Base-by-base conservation (phyloP, 2,113 vertebrate genomes). In the Leucopsar rothschildi region DNA sequence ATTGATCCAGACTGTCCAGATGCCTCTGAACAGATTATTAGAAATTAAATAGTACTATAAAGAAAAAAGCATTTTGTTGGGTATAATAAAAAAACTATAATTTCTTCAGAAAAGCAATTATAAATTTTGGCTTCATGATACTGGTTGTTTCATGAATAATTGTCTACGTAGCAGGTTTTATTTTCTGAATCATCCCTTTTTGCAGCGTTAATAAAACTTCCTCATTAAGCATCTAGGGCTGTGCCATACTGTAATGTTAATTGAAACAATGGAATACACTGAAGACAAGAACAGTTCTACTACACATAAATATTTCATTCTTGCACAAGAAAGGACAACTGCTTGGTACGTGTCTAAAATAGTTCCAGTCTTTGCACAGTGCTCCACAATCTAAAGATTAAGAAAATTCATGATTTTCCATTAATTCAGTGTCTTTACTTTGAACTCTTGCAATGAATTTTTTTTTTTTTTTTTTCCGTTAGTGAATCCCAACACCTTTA, bases 11-110 rank as follows among this genome's bases (percentile, higher is more conserved):
- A 23, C 22, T 28, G 28, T 25, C 23, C 9, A 88, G 37, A 66
- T n/a, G 9, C 11, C 13, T 45, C 37, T 39, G 33, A 15, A 39
- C 4, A 73, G 20, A 47, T 42, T 64, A 65, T 35, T 47, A 70
- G 61, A 81, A 63, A 35, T n/a, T 65, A 39, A n/a, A 5, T 19
- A 28, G 5, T 11, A 35, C 3, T n/a, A 8, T 24, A 39, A 78
- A 59, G 10, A 72, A 69, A 84, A 72, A 9, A 1, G 0, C 7
- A 21, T 24, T 77, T 59, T 72, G 0, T 35, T 42, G 0, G 3
- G 3, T 68, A 44, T 35, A 59, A 64, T 12, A 72, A 80, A 64
- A 10, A 65, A 80, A 42, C 16, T 24, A 10, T 21, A 60, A 37
- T 89, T 79, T 85, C 12, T 75, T 79, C 47, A 82, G 33, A 45